Percentiles rank a stretch among this genome's conserved stretches.
Conservation (phyloP, 2,888 invertebrate species). For the Acanthosepion esculentum region DNA sequence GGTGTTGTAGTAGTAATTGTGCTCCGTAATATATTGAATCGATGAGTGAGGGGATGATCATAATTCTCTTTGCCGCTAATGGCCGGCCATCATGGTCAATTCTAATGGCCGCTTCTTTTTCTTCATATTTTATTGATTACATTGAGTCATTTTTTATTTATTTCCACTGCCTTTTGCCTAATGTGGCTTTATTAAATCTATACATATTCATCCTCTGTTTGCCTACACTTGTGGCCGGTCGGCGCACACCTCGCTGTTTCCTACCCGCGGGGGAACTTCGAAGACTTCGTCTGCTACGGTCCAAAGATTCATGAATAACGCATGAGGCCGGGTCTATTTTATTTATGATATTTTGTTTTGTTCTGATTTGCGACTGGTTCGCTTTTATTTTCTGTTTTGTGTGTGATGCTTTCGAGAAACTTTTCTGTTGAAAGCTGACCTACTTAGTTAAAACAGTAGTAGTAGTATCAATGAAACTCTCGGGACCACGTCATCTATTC, state of each 20-base stretch:
- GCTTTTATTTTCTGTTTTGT: not conserved
- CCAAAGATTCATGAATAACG: conserved; percentile 21
- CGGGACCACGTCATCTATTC: not conserved
- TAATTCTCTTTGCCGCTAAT: not conserved
- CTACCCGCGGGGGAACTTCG: not conserved
- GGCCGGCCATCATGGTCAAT: not conserved
- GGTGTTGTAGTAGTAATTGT: not conserved
- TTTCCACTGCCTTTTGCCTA: not conserved
- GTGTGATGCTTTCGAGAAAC: not conserved
- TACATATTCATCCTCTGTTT: not conserved
- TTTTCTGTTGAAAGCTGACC: not conserved
- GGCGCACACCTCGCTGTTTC: not conserved
- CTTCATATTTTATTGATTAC: conserved; percentile 18
- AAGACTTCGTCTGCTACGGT: conserved; percentile 1
- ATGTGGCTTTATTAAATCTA: conserved; percentile 33
- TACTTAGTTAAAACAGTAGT: not conserved
- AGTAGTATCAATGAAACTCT: no score
- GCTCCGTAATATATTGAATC: not conserved
- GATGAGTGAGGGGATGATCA: not conserved
- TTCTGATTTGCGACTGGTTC: not conserved
- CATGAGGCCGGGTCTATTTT: not conserved
- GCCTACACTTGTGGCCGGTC: not conserved
- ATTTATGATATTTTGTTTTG: conserved; percentile 17
- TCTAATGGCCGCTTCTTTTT: not conserved
- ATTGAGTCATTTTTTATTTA: not conserved